Conservation (phyloP, 2,888 invertebrate genomes). For the Lobophora halterata region DNA sequence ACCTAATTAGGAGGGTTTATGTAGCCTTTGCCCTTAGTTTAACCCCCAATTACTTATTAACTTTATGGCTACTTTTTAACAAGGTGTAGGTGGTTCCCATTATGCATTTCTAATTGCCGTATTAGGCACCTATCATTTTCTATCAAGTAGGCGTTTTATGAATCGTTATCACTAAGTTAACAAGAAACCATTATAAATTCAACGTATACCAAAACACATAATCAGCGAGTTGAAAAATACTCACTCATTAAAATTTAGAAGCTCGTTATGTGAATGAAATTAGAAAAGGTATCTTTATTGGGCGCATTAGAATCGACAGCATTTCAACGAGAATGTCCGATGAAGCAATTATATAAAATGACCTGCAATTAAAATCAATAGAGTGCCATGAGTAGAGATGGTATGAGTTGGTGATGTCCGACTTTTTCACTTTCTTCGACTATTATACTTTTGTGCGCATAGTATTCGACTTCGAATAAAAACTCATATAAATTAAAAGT, state of each 20-base stretch:
- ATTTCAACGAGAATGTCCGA: slow-evolving; percentile 67
- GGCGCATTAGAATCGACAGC: slow-evolving; percentile 63
- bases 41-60: no score
- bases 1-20: no score
- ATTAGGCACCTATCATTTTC: background rate
- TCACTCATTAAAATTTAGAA: slow-evolving; percentile 45
- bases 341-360: slow-evolving; percentile 74
- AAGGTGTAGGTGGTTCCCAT: no score
- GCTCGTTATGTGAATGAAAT: slow-evolving; percentile 55
- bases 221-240: slow-evolving; percentile 39
- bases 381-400: slow-evolving; percentile 50
- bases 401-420: no score
- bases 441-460: no score
- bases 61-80: no score
- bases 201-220: slow-evolving; percentile 38
- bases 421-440: no score
- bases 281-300: slow-evolving; percentile 61
- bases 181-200: background rate
- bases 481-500: no score
- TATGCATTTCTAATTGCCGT: no score
- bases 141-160: background rate
- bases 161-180: background rate
- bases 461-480: no score
- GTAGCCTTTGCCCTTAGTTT: no score
- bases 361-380: slow-evolving; percentile 70